Evolutionary conservation across 2,888 invertebrate genomes (phyloP).

Genomic region (Piscicola geometra): DNA sequence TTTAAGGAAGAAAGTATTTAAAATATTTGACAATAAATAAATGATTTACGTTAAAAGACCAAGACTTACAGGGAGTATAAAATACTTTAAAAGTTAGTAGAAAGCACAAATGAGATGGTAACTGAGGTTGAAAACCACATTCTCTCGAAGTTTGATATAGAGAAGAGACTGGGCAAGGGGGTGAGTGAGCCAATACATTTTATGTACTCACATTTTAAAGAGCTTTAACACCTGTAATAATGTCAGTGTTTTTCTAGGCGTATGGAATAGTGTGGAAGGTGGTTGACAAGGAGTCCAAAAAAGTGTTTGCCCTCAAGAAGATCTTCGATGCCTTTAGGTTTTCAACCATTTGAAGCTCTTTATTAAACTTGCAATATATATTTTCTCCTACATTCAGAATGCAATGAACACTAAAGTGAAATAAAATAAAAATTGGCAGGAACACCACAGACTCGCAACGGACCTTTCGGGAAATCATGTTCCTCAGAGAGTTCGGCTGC

Average conservation of each 20-base stretch:
- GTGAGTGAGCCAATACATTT: not conserved
- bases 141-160: conserved; percentile 73
- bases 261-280: conserved; percentile 99
- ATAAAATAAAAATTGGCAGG: too few relatives aligned
- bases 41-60: too few relatives aligned
- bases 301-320: conserved; percentile 91
- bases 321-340: conserved; percentile 88
- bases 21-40: too few relatives aligned
- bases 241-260: too few relatives aligned
- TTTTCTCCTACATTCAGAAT: too few relatives aligned
- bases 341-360: too few relatives aligned
- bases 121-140: conserved; percentile 74
- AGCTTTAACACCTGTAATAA: too few relatives aligned
- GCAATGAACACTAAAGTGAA: too few relatives aligned
- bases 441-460: conserved; percentile 90
- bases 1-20: not conserved
- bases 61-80: too few relatives aligned
- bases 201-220: not conserved
- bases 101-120: conserved; percentile 21
- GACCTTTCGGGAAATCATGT: conserved; percentile 96
- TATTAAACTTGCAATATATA: too few relatives aligned
- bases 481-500: conserved; percentile 83
- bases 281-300: conserved; percentile 75
- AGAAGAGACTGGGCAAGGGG: conserved; percentile 66
- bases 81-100: too few relatives aligned